Evolutionary conservation across 2,888 invertebrate species (phyloP).

Genomic region (Hemistola chrysoprasaria): DNA sequence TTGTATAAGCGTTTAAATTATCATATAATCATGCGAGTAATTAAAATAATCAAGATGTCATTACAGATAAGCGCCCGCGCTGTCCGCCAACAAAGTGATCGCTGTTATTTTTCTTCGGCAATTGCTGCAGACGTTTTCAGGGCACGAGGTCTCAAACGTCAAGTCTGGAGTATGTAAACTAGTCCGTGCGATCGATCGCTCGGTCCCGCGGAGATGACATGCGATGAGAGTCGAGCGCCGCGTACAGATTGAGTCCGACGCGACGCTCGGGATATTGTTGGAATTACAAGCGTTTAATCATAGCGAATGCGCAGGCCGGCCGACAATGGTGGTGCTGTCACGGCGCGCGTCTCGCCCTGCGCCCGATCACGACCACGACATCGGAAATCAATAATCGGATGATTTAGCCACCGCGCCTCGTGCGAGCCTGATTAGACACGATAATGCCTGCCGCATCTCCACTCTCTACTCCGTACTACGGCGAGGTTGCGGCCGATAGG

Average conservation of each 20-base stretch:
- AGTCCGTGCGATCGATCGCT: conserved; percentile 37
- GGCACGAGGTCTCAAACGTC: conserved; percentile 46
- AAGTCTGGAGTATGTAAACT: conserved; percentile 42
- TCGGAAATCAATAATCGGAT: conserved; percentile 81
- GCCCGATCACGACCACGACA: conserved; percentile 81
- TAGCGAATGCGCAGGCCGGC: conserved; percentile 65
- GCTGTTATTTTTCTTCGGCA: conserved; percentile 32
- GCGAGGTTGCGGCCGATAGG: conserved; percentile 64
- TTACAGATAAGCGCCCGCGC: conserved; percentile 26
- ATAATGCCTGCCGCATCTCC: conserved; percentile 71
- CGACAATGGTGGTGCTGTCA: conserved; percentile 76
- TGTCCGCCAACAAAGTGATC: conserved; percentile 25
- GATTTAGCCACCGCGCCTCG: conserved; percentile 81
- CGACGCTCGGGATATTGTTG: conserved; percentile 73
- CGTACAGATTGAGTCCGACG: conserved; percentile 70
- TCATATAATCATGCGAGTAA: conserved; percentile 37
- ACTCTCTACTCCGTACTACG: conserved; percentile 55
- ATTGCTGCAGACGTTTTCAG: conserved; percentile 37
- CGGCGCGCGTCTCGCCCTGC: conserved; percentile 67
- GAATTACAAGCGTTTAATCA: conserved; percentile 80
- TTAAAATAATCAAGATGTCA: conserved; percentile 39
- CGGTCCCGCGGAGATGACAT: conserved; percentile 47
- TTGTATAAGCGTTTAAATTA: conserved; percentile 36
- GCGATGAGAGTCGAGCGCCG: conserved; percentile 48
- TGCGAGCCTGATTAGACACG: conserved; percentile 81